phyloP scores from a whole-genome alignment of 2,797 vertebrate genomes.

The Cheirogaleus major region DNA sequence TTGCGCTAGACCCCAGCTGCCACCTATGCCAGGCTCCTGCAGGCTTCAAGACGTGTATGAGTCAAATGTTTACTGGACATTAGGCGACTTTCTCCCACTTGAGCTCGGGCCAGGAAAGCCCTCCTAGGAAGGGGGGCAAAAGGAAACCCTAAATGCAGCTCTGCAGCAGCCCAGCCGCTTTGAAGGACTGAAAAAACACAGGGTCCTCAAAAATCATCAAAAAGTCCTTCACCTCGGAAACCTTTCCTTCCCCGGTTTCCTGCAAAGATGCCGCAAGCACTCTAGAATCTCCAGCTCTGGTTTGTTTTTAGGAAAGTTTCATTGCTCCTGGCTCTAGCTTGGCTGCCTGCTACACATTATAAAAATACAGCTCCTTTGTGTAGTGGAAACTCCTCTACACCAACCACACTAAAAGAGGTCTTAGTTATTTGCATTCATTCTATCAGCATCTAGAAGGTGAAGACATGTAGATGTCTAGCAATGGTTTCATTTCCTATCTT shows the following conservation, averaged over 20 bases:
- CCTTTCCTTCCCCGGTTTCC: not conserved
- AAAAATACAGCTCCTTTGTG: not conserved
- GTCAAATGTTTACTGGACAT: conserved; percentile 26
- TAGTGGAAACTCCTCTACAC: not conserved
- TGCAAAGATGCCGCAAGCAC: not conserved
- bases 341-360: not conserved
- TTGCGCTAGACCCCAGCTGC: conserved; percentile 20
- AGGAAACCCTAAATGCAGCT: conserved; percentile 66
- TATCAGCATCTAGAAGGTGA: too few relatives aligned
- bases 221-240: not conserved
- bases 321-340: not conserved
- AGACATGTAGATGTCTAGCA: not conserved
- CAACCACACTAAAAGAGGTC: not conserved
- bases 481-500: not conserved
- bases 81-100: not conserved
- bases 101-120: conserved; percentile 42
- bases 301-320: conserved; percentile 23
- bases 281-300: not conserved
- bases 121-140: conserved; percentile 31
- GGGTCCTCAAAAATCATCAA: conserved; percentile 41
- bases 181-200: conserved; percentile 69
- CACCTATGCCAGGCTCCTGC: conserved; percentile 14
- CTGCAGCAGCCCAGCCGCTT: conserved; percentile 61
- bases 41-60: not conserved
- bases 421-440: not conserved